phyloP scores from a whole-genome alignment of 2,113 vertebrate species.

The Emydocephalus ijimae region DNA sequence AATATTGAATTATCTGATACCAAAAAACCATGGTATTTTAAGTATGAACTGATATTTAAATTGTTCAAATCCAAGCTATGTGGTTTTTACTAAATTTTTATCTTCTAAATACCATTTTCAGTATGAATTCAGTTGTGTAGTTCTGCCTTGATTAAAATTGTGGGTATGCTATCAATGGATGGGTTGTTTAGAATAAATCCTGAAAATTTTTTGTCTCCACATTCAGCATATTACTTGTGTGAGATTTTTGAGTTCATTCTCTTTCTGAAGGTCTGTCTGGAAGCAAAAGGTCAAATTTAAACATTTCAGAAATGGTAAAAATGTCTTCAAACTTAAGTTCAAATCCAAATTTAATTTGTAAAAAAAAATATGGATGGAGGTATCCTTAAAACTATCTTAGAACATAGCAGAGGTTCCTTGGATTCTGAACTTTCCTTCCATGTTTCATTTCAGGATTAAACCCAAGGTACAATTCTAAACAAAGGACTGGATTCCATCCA shows the following conservation, averaged over 20 bases:
- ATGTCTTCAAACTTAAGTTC: not conserved
- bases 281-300: not conserved
- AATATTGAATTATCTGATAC: not conserved
- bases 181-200: not conserved
- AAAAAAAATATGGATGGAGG: not conserved
- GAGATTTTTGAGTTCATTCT: not conserved
- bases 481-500: not conserved
- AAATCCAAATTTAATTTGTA: not conserved
- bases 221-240: not conserved
- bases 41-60: not conserved
- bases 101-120: not conserved
- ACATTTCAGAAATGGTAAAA: not conserved
- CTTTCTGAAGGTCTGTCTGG: not conserved
- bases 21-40: not conserved
- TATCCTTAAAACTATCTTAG: not conserved
- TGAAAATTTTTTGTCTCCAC: not conserved
- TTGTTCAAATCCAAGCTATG: not conserved
- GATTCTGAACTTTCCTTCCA: not conserved
- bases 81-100: not conserved
- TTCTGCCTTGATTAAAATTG: not conserved
- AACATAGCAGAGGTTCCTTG: not conserved
- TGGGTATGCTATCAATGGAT: not conserved
- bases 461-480: not conserved
- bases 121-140: not conserved
- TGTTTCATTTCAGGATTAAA: not conserved